Base-by-base conservation (phyloP, 2,113 vertebrate genomes). In the Rhinichthys klamathensis region DNA sequence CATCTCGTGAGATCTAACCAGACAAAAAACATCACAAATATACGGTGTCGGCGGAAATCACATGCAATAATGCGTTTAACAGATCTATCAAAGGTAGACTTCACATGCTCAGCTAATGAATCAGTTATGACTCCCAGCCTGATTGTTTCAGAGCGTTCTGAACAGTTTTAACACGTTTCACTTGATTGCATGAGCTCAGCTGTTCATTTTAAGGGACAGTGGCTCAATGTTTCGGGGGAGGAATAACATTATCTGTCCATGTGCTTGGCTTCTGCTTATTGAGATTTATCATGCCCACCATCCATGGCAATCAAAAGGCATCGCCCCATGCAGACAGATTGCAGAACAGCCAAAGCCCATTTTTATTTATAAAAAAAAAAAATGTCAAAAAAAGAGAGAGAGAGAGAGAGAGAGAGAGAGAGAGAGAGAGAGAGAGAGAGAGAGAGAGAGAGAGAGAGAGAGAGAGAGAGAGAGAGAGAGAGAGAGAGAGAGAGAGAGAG, bases 11-110 rank as follows among this genome's bases (percentile, higher is more conserved):
- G 87, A 89, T 90, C 83, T 84, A 84, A 84, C 87, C 87, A 89
- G 89, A 84, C 60, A 84, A 88, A 84, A 87, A 91, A 85, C 84
- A 86, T 84, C 87, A 82, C 85, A 44, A 87, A 65, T 58, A 84
- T 89, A 84, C 25, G 61, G 83, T 72, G 86, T 58, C 76, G 75
- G 90, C 90, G 75, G 74, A 78, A 89, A 90, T 89, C 74, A 75
- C 88, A 88, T 75, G 77, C 88, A 87, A 85, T 84, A 91, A 92
- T 91, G 85, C 83, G 82, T 82, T 78, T 83, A 90, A 90, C 61
- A 90, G 88, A 91, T 91, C 90, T 87, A 81, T 89, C 90, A 84
- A 88, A 84, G 77, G 69, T 90, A 92, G 91, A 87, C 84, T 79
- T 89, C 88, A 61, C 84, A 85, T 84, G 82, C 88, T 70, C 23